Evolutionary conservation across 2,888 invertebrate species (phyloP).

Genomic region (Tethea ocularis): DNA sequence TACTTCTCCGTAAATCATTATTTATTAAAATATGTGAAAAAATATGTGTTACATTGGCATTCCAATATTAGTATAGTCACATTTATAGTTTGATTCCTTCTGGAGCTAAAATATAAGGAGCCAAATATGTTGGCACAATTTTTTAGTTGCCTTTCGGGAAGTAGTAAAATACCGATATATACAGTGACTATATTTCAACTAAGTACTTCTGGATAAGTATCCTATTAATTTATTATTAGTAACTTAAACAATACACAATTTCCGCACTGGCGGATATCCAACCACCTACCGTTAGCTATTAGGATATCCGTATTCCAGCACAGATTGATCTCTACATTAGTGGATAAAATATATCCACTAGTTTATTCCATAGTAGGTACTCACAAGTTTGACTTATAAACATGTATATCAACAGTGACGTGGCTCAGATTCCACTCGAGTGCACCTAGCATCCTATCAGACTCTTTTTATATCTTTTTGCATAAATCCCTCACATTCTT

Average conservation of each 20-base stretch:
- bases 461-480: constrained; percentile 22
- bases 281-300: constrained; percentile 25
- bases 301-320: constrained; percentile 28
- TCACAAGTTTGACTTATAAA: not conserved
- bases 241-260: constrained; percentile 31
- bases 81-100: too few relatives aligned
- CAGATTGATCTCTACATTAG: constrained; percentile 32
- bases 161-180: not conserved
- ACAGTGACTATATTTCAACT: constrained; percentile 8
- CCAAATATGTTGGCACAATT: too few relatives aligned
- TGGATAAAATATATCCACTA: constrained; percentile 23
- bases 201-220: constrained; percentile 28
- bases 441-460: constrained; percentile 44
- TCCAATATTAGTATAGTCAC: too few relatives aligned
- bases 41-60: too few relatives aligned
- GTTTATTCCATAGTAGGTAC: not conserved
- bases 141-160: too few relatives aligned
- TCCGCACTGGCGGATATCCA: constrained; percentile 38
- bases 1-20: too few relatives aligned
- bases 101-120: too few relatives aligned
- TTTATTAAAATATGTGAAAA: too few relatives aligned
- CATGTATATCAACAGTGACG: not conserved
- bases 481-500: not conserved
- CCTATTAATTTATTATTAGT: constrained; percentile 27
- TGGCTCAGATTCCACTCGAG: constrained; percentile 31